A percentile compares a stretch with the other conserved stretches of the same genome.
These are phyloP conservation scores for Hippocampus guttulatus DNA, from an alignment of 2,113 vertebrate genomes.

Conservation along the genomic window DNA sequence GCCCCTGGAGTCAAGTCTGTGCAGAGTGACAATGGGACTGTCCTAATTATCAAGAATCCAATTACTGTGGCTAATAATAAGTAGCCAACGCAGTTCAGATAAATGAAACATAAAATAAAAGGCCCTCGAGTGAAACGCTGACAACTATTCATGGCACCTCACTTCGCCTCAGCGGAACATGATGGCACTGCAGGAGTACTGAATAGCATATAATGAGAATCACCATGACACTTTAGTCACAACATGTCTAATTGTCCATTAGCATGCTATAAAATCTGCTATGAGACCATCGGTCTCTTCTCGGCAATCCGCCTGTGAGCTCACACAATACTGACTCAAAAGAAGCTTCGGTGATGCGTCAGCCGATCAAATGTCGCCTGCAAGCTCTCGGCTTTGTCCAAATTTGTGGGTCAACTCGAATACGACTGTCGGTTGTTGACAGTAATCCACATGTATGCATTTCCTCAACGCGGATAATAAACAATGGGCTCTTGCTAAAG, in stretches of 20 bases:
- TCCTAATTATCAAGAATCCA: slow-evolving; percentile 31
- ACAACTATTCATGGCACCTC: slow-evolving; percentile 10
- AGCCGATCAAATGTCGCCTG: slow-evolving; percentile 46
- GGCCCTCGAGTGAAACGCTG: neutral
- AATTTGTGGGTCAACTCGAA: slow-evolving; percentile 74
- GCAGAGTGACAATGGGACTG: slow-evolving; percentile 5
- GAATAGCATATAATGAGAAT: slow-evolving; percentile 54
- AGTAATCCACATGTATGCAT: slow-evolving; percentile 45
- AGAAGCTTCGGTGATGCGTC: slow-evolving; percentile 20
- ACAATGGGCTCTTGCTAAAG: too few species aligned
- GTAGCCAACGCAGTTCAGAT: slow-evolving; percentile 2
- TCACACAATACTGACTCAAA: slow-evolving; percentile 23
- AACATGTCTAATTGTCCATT: slow-evolving; percentile 63
- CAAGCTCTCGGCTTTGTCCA: slow-evolving; percentile 59
- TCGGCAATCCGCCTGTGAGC: slow-evolving; percentile 34
- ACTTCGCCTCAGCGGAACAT: slow-evolving; percentile 25
- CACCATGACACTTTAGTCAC: slow-evolving; percentile 45
- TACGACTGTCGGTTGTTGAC: slow-evolving; percentile 66
- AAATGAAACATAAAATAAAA: slow-evolving; percentile 8
- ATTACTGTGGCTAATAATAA: slow-evolving; percentile 26
- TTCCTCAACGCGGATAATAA: slow-evolving; percentile 16
- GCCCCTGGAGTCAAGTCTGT: slow-evolving; percentile 31
- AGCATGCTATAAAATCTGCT: slow-evolving; percentile 50
- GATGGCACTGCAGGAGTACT: slow-evolving; percentile 46
- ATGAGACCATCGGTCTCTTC: slow-evolving; percentile 37